phyloP scores from a whole-genome alignment of 2,888 invertebrate species.

The Crossocerus cetratus region DNA sequence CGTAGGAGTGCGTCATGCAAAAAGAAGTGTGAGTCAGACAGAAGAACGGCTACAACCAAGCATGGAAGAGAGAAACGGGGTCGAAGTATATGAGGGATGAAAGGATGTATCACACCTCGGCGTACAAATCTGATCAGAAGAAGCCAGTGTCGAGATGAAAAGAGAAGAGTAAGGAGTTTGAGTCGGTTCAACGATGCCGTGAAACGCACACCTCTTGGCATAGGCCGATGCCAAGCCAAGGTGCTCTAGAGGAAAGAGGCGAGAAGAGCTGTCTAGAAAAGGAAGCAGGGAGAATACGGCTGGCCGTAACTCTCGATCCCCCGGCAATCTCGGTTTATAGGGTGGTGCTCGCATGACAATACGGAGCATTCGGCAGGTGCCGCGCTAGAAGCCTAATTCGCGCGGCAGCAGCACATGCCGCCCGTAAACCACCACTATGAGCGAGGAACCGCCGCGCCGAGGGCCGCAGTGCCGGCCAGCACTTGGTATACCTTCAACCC shows the following conservation, averaged over 20 bases:
- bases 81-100: background rate
- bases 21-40: background rate
- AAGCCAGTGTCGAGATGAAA: slow-evolving; percentile 21
- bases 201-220: too few species aligned
- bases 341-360: slow-evolving; percentile 61
- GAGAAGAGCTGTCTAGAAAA: background rate
- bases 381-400: slow-evolving; percentile 55
- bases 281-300: slow-evolving; percentile 39
- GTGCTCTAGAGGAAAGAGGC: background rate
- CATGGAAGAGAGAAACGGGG: background rate
- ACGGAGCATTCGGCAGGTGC: slow-evolving; percentile 52
- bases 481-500: background rate
- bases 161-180: slow-evolving; percentile 20
- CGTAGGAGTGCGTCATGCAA: background rate
- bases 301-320: slow-evolving; percentile 62
- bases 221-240: background rate
- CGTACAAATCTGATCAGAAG: slow-evolving; percentile 48
- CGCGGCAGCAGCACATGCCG: slow-evolving; percentile 53
- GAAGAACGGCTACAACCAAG: background rate
- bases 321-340: slow-evolving; percentile 65
- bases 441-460: slow-evolving; percentile 25
- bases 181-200: too few species aligned
- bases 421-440: slow-evolving; percentile 60
- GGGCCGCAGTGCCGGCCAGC: slow-evolving; percentile 9
- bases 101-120: slow-evolving; percentile 36